phyloP scores from a whole-genome alignment of 2,797 vertebrate species.

The Carcharodon carcharias region DNA sequence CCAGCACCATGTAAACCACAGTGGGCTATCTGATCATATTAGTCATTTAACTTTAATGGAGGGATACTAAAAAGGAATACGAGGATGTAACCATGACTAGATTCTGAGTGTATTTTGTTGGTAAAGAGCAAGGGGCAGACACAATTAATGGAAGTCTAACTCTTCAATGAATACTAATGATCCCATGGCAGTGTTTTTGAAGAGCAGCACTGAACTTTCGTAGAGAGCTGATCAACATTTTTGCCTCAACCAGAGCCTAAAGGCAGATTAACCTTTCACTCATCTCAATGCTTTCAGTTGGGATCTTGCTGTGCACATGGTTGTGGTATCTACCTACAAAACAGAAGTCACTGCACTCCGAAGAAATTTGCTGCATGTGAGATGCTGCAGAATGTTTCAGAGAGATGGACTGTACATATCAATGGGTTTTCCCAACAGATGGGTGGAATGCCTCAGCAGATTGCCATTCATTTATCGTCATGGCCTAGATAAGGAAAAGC shows the following conservation, averaged over 20 bases:
- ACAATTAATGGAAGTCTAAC: neutral
- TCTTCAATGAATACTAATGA: neutral
- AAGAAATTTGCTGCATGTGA: neutral
- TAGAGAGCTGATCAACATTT: neutral
- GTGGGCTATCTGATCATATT: neutral
- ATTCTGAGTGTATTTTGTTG: neutral
- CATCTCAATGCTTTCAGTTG: neutral
- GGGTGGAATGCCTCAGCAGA: too few relatives aligned
- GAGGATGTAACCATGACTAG: neutral
- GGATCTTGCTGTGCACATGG: neutral
- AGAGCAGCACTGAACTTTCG: neutral
- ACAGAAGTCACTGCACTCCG: neutral
- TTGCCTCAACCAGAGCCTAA: neutral
- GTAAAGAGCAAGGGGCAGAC: neutral
- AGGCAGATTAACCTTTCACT: neutral
- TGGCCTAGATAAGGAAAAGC: neutral
- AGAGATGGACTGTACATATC: neutral
- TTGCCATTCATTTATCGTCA: neutral
- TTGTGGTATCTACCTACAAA: neutral
- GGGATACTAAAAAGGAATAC: neutral
- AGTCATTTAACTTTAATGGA: neutral
- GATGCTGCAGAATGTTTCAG: neutral
- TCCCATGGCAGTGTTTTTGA: neutral
- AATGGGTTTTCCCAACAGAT: neutral
- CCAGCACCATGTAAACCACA: neutral